Conservation (phyloP, 2,797 vertebrate genomes). For the Atherinosoma microstoma region DNA sequence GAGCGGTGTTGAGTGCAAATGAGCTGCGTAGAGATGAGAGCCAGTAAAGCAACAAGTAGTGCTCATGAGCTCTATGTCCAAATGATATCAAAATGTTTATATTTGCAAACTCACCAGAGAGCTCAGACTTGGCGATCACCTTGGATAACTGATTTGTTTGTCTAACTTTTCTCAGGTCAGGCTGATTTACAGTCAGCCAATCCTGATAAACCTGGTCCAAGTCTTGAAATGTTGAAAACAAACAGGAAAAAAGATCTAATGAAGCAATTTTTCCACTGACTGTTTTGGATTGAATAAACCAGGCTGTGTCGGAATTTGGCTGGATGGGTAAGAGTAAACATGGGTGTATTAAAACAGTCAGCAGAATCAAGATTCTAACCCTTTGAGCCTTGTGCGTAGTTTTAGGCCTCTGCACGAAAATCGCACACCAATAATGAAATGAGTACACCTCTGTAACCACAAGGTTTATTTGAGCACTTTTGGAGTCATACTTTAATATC, state of each 20-base stretch:
- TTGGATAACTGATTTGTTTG: not conserved
- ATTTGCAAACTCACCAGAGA: conserved; percentile 20
- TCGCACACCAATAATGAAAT: too few species aligned
- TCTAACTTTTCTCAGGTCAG: not conserved
- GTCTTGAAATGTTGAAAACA: not conserved
- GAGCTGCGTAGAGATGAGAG: conserved; percentile 36
- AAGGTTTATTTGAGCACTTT: too few species aligned
- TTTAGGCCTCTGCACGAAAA: too few species aligned
- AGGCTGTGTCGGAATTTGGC: too few species aligned
- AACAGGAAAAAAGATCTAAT: not conserved
- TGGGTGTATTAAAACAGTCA: too few species aligned
- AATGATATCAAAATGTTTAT: conserved; percentile 30
- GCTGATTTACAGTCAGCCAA: not conserved
- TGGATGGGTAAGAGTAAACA: too few species aligned
- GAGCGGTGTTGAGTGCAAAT: conserved; percentile 63
- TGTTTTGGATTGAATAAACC: not conserved
- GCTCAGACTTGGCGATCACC: not conserved
- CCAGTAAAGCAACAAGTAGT: conserved; percentile 51
- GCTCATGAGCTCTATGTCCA: conserved; percentile 42
- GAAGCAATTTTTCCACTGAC: not conserved
- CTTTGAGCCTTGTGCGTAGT: too few species aligned
- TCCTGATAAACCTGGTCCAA: not conserved
- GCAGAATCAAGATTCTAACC: too few species aligned
- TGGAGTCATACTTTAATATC: too few species aligned
- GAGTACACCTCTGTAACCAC: too few species aligned